Conservation (phyloP, 2,797 vertebrate species). For the Lacerta bilineata region DNA sequence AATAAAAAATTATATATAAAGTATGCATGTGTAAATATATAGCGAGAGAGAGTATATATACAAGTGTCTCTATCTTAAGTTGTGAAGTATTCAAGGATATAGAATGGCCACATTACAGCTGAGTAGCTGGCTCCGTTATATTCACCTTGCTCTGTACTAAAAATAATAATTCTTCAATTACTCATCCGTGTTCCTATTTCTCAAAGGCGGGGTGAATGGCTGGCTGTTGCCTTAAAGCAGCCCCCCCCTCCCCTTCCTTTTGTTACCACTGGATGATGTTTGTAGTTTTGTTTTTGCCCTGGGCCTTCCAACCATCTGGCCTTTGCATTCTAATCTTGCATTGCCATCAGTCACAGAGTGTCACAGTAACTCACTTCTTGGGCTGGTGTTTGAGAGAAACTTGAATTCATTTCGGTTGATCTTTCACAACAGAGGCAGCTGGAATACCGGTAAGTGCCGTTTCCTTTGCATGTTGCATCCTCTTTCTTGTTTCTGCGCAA, state of each 20-base stretch:
- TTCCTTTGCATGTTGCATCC: neutral
- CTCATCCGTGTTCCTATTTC: neutral
- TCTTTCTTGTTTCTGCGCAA: conserved; percentile 26
- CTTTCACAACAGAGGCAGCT: conserved; percentile 5
- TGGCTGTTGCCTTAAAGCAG: conserved; percentile 36
- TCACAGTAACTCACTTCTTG: conserved; percentile 21
- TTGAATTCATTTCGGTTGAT: conserved; percentile 10
- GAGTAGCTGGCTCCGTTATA: neutral
- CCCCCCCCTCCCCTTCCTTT: conserved; percentile 14
- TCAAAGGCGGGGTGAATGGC: conserved; percentile 23
- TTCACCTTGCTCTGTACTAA: neutral
- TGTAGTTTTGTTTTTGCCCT: neutral
- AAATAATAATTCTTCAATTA: conserved; percentile 17
- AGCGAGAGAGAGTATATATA: neutral
- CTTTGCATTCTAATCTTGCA: conserved; percentile 40
- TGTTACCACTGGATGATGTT: conserved; percentile 24
- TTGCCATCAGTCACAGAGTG: conserved; percentile 34
- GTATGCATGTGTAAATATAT: too few relatives aligned
- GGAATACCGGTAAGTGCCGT: conserved; percentile 13
- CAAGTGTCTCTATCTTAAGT: too few relatives aligned
- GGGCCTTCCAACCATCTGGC: conserved; percentile 38
- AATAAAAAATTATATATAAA: too few relatives aligned
- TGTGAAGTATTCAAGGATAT: neutral
- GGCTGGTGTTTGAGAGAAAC: neutral
- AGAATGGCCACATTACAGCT: neutral